A percentile compares a stretch with the other conserved stretches of the same genome.
These are phyloP conservation scores for Nansenia antarctica DNA, from an alignment of 2,113 vertebrate genomes.

Conservation along the genomic window DNA sequence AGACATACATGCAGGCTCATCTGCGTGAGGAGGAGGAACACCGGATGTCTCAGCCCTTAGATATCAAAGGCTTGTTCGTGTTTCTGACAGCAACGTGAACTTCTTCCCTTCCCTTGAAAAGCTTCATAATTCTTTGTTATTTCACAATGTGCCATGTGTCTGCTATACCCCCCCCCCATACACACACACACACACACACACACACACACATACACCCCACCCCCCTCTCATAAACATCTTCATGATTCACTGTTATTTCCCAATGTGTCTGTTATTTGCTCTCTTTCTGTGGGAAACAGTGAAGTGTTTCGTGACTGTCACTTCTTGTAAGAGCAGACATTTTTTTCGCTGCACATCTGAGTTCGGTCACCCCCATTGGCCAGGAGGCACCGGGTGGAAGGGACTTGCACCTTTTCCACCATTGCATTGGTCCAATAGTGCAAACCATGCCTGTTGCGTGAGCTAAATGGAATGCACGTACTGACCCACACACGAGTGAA, in stretches of 20 bases:
- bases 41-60: conserved; percentile 66
- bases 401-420: no score
- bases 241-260: conserved; percentile 70
- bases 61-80: conserved; percentile 61
- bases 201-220: no score
- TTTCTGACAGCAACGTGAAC: conserved; percentile 18
- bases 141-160: background rate
- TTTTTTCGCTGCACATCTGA: no score
- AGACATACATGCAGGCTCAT: conserved; percentile 29
- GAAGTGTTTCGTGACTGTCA: background rate
- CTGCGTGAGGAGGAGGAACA: conserved; percentile 34
- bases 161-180: background rate
- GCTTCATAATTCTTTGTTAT: conserved; percentile 46
- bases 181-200: no score
- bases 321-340: background rate
- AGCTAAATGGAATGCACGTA: no score
- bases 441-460: no score
- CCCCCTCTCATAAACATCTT: conserved; percentile 38
- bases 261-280: conserved; percentile 49
- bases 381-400: no score
- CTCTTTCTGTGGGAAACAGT: background rate
- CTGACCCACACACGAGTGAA: no score
- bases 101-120: background rate
- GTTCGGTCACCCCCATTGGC: no score
- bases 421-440: no score